A percentile compares a stretch with the other conserved stretches of the same genome.
These are phyloP conservation scores for Aphodius granarius DNA, from an alignment of 2,888 invertebrate genomes.

Conservation along the genomic window DNA sequence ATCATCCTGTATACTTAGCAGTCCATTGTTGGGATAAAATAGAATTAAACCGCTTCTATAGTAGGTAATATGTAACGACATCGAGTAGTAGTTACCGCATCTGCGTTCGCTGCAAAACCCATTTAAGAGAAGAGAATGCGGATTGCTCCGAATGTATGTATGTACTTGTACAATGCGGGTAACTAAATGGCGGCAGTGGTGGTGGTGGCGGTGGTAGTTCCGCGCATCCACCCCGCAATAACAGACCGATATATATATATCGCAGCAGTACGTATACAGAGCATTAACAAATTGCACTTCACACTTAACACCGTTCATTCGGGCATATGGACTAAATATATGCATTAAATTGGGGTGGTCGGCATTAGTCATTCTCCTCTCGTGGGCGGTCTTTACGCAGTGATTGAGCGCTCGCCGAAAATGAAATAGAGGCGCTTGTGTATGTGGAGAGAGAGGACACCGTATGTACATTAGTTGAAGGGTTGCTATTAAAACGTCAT, in stretches of 20 bases:
- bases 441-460: slow-evolving; percentile 35
- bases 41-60: slow-evolving; percentile 37
- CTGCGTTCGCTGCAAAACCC: slow-evolving; percentile 42
- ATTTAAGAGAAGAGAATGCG: slow-evolving; percentile 37
- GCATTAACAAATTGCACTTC: slow-evolving; percentile 53
- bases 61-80: slow-evolving; percentile 42
- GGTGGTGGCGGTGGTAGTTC: slow-evolving; percentile 16
- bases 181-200: background rate
- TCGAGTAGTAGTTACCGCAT: slow-evolving; percentile 45
- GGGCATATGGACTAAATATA: slow-evolving; percentile 54
- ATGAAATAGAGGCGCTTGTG: slow-evolving; percentile 18
- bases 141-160: slow-evolving; percentile 16
- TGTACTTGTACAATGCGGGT: background rate
- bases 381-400: slow-evolving; percentile 45
- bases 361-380: slow-evolving; percentile 46
- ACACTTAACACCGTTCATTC: slow-evolving; percentile 49
- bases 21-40: slow-evolving; percentile 30
- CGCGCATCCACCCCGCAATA: slow-evolving; percentile 49
- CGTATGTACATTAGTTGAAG: slow-evolving; percentile 37
- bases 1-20: background rate
- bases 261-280: slow-evolving; percentile 38
- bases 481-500: slow-evolving; percentile 34
- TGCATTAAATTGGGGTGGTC: slow-evolving; percentile 47
- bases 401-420: slow-evolving; percentile 30
- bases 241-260: slow-evolving; percentile 52